Base-by-base conservation (phyloP, 2,797 vertebrate species). In the Siniperca undulata region DNA sequence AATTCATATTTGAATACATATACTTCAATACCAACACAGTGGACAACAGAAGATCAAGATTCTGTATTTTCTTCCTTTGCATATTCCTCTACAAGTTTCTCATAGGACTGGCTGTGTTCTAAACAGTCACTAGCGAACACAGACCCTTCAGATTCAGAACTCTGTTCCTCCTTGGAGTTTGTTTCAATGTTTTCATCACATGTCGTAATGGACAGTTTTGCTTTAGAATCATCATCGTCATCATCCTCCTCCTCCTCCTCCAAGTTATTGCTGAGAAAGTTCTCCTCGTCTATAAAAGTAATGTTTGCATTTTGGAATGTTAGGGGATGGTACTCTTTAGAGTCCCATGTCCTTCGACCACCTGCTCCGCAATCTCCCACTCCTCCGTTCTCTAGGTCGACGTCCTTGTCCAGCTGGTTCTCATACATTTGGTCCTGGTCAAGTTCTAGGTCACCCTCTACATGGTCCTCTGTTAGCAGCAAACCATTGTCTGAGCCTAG, bases 391-490 rank as follows among this genome's bases (percentile, higher is more conserved):
- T 98, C 97, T 56, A 96, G 93, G n/a, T 94, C 95, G 0, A 95
- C 97, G 3, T 98, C 98, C 74, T 99, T 98, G 92, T 99, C 98
- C 34, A 99, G 94, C 79, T 99, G 98, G 93, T 98, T 99, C 64
- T 96, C 96, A 2, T 92, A 96, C 75, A 95, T 94, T 36, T 91
- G 94, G 44, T 92, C 94, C 24, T 69, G 81, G 65, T 92, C 89
- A 4, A 84, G 88, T 0, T 95, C 95, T 50, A 85, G 74, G 58
- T 93, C 93, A 0, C 78, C 86, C n/a, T 97, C 97, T 22, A 95
- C 95, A 0, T 95, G 90, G 20, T 96, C 89, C 13, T 97, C 94
- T n/a, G 93, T 95, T 0, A 97, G 95, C 52, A 97, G 90, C 0
- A 96, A 94, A 55, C 97, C 96, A 19, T 96, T 98, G 1, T 96